Evolutionary conservation across 2,113 vertebrate genomes (phyloP).

Genomic region (Pangasianodon hypophthalmus): DNA sequence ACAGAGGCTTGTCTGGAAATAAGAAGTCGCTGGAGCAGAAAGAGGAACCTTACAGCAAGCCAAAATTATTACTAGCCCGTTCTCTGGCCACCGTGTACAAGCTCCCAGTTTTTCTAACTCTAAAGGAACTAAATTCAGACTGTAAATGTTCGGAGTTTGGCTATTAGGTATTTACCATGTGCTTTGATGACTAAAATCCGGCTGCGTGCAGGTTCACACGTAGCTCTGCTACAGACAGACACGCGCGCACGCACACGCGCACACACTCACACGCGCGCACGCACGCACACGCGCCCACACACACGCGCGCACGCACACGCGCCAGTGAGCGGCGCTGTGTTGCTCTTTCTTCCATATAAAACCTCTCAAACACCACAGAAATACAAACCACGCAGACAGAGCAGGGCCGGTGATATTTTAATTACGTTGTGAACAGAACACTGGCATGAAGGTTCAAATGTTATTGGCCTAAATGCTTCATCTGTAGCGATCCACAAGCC

Average conservation of each 20-base stretch:
- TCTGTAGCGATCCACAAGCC: background rate
- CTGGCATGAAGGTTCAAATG: background rate
- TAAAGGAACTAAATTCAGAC: background rate
- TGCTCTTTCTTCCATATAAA: background rate
- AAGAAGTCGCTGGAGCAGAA: background rate
- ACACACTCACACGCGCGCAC: background rate
- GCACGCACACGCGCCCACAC: background rate
- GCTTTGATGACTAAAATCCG: background rate
- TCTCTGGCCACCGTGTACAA: background rate
- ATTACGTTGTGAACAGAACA: background rate
- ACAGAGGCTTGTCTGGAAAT: background rate
- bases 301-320: background rate
- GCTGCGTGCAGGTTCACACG: constrained; percentile 16
- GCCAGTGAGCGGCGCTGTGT: background rate
- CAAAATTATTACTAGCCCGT: background rate
- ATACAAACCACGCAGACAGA: background rate
- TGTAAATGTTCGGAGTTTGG: background rate
- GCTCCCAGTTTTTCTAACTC: background rate
- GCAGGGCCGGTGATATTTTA: background rate
- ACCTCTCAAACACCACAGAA: background rate
- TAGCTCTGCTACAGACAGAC: background rate
- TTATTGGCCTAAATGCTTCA: background rate
- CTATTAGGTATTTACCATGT: background rate
- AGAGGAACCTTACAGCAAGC: background rate
- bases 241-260: background rate